These are phyloP conservation scores for Xyrichtys novacula DNA, from an alignment of 2,797 vertebrate species.

Conservation along the genomic window DNA sequence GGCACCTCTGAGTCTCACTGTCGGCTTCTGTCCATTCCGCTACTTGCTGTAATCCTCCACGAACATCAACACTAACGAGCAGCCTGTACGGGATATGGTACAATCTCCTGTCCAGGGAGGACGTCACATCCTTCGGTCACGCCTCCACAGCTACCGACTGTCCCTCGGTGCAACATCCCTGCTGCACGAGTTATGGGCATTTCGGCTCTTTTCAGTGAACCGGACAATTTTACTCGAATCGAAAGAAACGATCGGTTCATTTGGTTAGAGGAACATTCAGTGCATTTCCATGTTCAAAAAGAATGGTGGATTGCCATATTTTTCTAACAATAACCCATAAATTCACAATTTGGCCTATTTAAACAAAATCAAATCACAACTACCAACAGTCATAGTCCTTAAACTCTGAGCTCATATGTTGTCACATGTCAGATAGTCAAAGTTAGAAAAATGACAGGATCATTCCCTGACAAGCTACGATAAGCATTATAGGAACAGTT, in stretches of 20 bases:
- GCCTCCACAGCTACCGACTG: not conserved
- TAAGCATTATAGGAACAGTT: too few species aligned
- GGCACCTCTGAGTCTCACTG: not conserved
- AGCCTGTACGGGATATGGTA: slow-evolving; percentile 8
- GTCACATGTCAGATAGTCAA: too few species aligned
- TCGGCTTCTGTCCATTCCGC: not conserved
- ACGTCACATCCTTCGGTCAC: slow-evolving; percentile 68
- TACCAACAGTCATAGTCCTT: too few species aligned
- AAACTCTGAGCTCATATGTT: too few species aligned
- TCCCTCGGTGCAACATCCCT: not conserved
- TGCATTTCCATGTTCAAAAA: too few species aligned
- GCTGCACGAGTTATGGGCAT: not conserved
- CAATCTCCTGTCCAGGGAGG: slow-evolving; percentile 10
- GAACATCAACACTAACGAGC: slow-evolving; percentile 43
- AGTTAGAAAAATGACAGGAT: too few species aligned
- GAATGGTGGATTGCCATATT: too few species aligned
- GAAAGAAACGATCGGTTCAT: not conserved
- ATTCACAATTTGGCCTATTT: too few species aligned
- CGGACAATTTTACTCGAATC: not conserved
- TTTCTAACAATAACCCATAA: too few species aligned
- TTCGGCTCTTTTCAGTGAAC: not conserved
- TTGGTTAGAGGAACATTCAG: too few species aligned
- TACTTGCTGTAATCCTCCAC: slow-evolving; percentile 36
- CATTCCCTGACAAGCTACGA: too few species aligned
- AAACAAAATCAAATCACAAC: too few species aligned